Evolutionary conservation across 2,888 invertebrate genomes (phyloP).

Genomic region (Ophion slaviceki): DNA sequence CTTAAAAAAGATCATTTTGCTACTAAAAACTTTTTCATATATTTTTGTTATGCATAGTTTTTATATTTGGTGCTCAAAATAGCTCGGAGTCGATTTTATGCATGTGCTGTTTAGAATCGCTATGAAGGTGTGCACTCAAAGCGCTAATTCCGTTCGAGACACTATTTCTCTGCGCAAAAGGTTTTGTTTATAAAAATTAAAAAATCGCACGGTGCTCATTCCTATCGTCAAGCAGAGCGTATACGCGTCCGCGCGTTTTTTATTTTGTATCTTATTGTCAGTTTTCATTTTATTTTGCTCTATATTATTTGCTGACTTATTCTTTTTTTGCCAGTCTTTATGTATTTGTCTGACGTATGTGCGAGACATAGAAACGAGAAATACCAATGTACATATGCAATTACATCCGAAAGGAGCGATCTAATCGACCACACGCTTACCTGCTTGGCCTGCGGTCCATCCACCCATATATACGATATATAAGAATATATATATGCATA

Average conservation of each 20-base stretch:
- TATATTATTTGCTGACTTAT: slow-evolving; percentile 62
- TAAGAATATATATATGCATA: neutral
- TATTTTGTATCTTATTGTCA: neutral
- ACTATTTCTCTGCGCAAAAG: neutral
- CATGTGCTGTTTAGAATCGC: too few species aligned
- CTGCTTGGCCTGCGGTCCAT: slow-evolving; percentile 79
- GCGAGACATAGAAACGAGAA: slow-evolving; percentile 67
- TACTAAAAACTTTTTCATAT: neutral
- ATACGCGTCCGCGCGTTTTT: slow-evolving; percentile 29
- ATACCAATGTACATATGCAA: slow-evolving; percentile 47
- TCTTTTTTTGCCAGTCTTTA: slow-evolving; percentile 69
- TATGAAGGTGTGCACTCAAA: too few species aligned
- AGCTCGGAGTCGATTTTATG: too few species aligned
- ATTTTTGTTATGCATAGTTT: neutral
- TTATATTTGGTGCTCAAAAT: too few species aligned
- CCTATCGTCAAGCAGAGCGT: slow-evolving; percentile 42
- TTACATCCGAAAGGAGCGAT: slow-evolving; percentile 64
- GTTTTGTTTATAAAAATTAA: neutral
- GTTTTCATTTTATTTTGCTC: slow-evolving; percentile 47
- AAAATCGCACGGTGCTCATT: slow-evolving; percentile 9
- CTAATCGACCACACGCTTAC: slow-evolving; percentile 78
- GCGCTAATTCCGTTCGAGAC: neutral
- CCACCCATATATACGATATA: slow-evolving; percentile 66
- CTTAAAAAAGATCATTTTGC: neutral
- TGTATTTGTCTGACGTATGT: slow-evolving; percentile 68